A percentile compares a stretch with the other conserved stretches of the same genome.
These are phyloP conservation scores for Tyto alba DNA, from an alignment of 2,113 vertebrate genomes.

Conservation along the genomic window DNA sequence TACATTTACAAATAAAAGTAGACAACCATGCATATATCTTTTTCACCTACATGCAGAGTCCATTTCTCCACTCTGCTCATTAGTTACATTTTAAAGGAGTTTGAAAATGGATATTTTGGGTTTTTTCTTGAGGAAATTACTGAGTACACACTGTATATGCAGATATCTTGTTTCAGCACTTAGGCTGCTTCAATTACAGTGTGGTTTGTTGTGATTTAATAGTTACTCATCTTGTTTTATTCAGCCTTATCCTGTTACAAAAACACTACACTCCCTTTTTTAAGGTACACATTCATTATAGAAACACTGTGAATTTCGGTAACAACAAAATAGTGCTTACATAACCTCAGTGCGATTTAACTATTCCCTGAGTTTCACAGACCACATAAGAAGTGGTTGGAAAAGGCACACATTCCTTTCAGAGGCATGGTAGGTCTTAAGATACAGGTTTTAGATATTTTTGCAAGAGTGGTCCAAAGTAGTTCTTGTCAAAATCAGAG, in stretches of 20 bases:
- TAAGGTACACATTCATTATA: neutral
- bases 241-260: neutral
- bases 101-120: neutral
- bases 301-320: neutral
- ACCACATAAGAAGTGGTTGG: neutral
- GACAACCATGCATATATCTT: fast-evolving
- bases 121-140: neutral
- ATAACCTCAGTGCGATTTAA: neutral
- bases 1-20: neutral
- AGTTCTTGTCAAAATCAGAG: neutral
- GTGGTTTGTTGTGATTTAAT: neutral
- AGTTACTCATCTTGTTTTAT: neutral
- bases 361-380: neutral
- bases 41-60: neutral
- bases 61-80: neutral
- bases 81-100: neutral
- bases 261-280: neutral
- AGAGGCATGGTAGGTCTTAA: neutral
- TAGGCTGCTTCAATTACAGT: neutral
- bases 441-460: neutral
- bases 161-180: neutral
- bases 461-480: neutral
- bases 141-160: neutral
- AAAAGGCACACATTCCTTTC: neutral
- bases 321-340: neutral